phyloP scores from a whole-genome alignment of 2,888 invertebrate genomes.

The Phytoseiulus persimilis region DNA sequence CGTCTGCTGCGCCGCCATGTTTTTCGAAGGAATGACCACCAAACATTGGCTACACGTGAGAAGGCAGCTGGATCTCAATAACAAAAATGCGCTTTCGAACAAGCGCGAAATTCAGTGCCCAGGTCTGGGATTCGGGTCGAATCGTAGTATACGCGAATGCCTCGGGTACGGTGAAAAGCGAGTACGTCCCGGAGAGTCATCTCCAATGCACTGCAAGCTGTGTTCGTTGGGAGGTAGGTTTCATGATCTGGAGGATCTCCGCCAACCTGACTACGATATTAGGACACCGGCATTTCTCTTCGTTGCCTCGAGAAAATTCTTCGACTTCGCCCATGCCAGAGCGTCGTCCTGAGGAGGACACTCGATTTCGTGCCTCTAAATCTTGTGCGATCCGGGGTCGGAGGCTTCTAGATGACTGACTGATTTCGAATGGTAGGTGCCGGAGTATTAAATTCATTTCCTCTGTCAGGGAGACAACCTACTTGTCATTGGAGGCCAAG shows the following conservation, averaged over 20 bases:
- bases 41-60: not conserved
- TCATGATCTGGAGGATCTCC: not conserved
- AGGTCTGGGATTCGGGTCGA: slow-evolving; percentile 33
- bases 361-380: too few species aligned
- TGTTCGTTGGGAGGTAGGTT: slow-evolving; percentile 27
- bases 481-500: slow-evolving; percentile 14
- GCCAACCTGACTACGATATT: not conserved
- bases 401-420: too few species aligned
- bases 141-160: slow-evolving; percentile 16
- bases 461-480: not conserved
- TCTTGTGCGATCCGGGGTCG: not conserved
- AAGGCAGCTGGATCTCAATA: not conserved
- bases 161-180: not conserved
- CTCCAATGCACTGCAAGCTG: slow-evolving; percentile 20
- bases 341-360: too few species aligned
- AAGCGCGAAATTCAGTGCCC: slow-evolving; percentile 24
- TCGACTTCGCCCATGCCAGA: not conserved
- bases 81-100: slow-evolving; percentile 34
- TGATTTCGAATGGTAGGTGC: not conserved
- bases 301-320: not conserved
- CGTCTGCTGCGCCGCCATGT: too few species aligned
- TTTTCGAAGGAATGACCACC: too few species aligned
- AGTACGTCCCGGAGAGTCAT: slow-evolving; percentile 32
- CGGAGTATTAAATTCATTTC: not conserved
- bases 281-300: not conserved